Evolutionary conservation across 2,113 vertebrate genomes (phyloP), one percentile per base, ranked within the genome.

Genomic region (Cyrtonyx montezumae): DNA sequence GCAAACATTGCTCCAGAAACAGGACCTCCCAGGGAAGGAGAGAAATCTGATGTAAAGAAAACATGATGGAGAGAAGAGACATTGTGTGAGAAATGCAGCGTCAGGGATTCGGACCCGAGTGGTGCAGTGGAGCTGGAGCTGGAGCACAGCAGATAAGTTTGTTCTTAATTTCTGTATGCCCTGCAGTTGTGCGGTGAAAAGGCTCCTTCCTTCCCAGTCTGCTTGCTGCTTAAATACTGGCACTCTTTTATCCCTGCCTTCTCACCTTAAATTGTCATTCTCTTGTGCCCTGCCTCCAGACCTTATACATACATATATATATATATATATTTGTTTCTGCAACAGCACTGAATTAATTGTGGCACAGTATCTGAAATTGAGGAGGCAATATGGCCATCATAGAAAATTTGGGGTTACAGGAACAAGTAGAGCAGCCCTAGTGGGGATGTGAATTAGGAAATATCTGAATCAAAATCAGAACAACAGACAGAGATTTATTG

Each of bases 131-230:
- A 94, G 94, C 19, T 96, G 56, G 87, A 94, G 94, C 19, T 95
- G 88, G 79, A 94, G 87, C 71, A 71, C 71, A 93, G 88, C 91
- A 91, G 87, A 84, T 91, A 87, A 65, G 53, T 91, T 95, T 48
- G 66, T 65, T 95, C 89, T 90, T 93, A 77, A 95, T 95, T 95
- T 94, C 46, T 67, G 59, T 43, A 12, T 53, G 48, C n/a, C 30
- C 15, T 22, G 61, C 45, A 42, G 40, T 51, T 63, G 76, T 34
- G 43, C 26, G 4, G 3, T 40, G 73, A 79, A 79, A 86, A 73
- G 25, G 36, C 46, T 23, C 28, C 79, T 70, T 91, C 53, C 58
- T 87, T 83, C 56, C 26, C 70, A 36, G 37, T 53, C 42, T 89
- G 73, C 36, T 85, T 91, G 94, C 83, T 86, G 37, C 65, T 87